Base-by-base conservation (phyloP, 2,888 invertebrate species). In the Bembecia ichneumoniformis region DNA sequence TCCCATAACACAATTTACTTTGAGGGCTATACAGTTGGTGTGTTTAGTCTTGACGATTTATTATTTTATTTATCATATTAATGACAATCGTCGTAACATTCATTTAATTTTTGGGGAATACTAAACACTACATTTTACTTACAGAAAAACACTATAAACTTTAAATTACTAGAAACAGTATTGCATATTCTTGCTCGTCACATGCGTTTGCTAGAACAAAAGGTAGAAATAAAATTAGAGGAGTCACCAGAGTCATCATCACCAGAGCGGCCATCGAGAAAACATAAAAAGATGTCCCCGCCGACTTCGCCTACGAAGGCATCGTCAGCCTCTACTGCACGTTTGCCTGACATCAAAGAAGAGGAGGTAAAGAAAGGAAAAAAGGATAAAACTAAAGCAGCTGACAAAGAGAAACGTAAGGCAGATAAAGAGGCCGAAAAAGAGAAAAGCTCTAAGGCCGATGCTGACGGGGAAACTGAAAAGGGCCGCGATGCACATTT, bases 151-250 rank as follows among this genome's bases (percentile, higher is more conserved):
- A 47, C 56, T 3, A 68, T 82, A 0, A 71, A 82, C 55, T 82
- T 68, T 54, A 82, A 83, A 62, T 47, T 77, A 51, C 1, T 86
- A 2, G 74, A 83, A 62, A 65, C 68, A 5, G 59, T 84, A 1
- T 63, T 86, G 3, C 68, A 74, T 45, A 77, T 82, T 43, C 51
- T 84, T 20, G 83, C 83, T 10, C 66, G 77, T 1, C 81, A 82
- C 40, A 61, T 80, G 63, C 76, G 81, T 1, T 47, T 83, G 55
- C 61, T 83, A 1, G 71, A 78, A 52, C 77, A 77, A 36, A 64
- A 68, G 14, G 81, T 82, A 0, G 78, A 80, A 52, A 43, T 20
- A 11, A 14, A 48, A 43, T n/a, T 28, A 9, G 48, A 48, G 10
- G 43, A 44, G 16, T 44, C 44, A 44, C 16, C 44, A 13, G 13